Evolutionary conservation across 2,888 invertebrate genomes (phyloP).

Genomic region (Cotesia congregata): DNA sequence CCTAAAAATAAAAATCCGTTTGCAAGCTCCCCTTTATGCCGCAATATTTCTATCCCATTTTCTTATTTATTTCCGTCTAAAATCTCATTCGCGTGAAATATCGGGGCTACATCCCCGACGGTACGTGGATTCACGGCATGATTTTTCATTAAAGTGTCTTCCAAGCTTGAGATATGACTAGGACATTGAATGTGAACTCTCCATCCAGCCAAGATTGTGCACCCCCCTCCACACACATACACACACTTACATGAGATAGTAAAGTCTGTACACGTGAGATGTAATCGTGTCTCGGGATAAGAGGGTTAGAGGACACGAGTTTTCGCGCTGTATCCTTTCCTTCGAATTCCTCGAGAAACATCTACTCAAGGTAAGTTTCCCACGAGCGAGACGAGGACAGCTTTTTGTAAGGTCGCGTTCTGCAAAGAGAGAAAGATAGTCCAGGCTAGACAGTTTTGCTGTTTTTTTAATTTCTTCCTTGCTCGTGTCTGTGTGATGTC

Average conservation of each 20-base stretch:
- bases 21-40: not conserved
- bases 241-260: not conserved
- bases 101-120: conserved; percentile 58
- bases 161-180: conserved; percentile 65
- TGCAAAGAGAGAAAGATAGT: conserved; percentile 51
- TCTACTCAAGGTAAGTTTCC: conserved; percentile 30
- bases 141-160: conserved; percentile 70
- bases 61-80: conserved; percentile 67
- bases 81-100: conserved; percentile 66
- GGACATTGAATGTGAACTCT: conserved; percentile 67
- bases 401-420: conserved; percentile 54
- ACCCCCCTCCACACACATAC: not conserved
- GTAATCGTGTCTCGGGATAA: conserved; percentile 34
- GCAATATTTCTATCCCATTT: conserved; percentile 40
- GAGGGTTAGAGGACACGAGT: conserved; percentile 39
- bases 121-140: conserved; percentile 64
- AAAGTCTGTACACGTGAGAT: conserved; percentile 19
- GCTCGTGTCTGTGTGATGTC: not conserved
- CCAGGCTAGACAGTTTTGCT: conserved; percentile 33
- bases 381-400: conserved; percentile 39
- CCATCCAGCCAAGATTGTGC: conserved; percentile 5
- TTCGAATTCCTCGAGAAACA: conserved; percentile 54
- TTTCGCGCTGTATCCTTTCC: conserved; percentile 65
- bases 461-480: conserved; percentile 20
- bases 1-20: conserved; percentile 48